Base-by-base conservation (phyloP, 2,797 vertebrate genomes). In the Chelonia mydas region DNA sequence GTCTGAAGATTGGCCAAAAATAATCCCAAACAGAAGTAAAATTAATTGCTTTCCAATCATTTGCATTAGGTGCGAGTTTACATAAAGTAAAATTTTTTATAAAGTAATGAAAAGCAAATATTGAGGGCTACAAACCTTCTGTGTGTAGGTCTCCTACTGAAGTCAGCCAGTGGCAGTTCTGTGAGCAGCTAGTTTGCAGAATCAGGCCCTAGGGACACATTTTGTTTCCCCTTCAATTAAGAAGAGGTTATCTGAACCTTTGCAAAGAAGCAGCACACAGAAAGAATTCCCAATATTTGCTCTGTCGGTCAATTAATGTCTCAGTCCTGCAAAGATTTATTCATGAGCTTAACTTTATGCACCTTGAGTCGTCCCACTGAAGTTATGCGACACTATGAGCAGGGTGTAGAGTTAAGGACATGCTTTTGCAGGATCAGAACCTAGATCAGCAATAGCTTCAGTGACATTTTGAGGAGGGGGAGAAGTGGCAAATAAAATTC, bases 1-100 rank as follows among this genome's bases (percentile, higher is more conserved):
- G 97, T 97, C 95, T 97, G 97, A 96, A 90, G 45, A 49, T 80
- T 95, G 77, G 84, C 93, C 91, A 96, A 94, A 95, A 95, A 83
- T 91, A 96, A 96, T 90, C 84, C 90, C 86, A 79, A 97, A 93
- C 86, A 96, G 88, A 96, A 97, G 74, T 68, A 84, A 97, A 95
- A 96, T 97, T 93, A 96, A 94, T 88, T 95, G 83, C 37, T 95
- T 94, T 97, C 89, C 95, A 95, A 95, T 54, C 49, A 27, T 95
- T 72, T 95, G 89, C 41, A 97, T 54, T 47, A 81, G 92, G 95
- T 55, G 21, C 45, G 83, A 95, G 81, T 88, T 96, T 96, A 90
- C n/a, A 59, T 51, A 83, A 21, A 81, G 84, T 86, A 74, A 25
- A 90, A 57, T 78, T 90, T 94, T 95, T 93, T 86, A 86, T 91